Percentiles rank a stretch among this genome's conserved stretches.
These are phyloP conservation scores for Melanotaenia trifasciata DNA, from an alignment of 2,797 vertebrate genomes.

Conservation along the genomic window DNA sequence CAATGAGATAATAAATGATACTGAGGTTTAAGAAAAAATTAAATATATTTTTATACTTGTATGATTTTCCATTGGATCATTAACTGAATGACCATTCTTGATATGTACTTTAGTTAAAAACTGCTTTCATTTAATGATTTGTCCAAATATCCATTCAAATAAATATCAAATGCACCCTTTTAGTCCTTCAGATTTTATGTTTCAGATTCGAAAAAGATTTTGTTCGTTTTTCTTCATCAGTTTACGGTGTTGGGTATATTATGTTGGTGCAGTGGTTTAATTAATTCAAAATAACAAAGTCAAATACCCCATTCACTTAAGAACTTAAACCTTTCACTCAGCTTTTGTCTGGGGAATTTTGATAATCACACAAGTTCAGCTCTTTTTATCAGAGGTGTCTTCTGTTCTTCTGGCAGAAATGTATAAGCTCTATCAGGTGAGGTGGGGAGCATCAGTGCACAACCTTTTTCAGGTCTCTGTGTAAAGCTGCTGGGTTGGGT, in stretches of 20 bases:
- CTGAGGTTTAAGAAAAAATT: not conserved
- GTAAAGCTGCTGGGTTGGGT: not conserved
- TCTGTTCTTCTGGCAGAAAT: not conserved
- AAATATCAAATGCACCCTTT: not conserved
- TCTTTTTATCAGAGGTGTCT: too few species aligned
- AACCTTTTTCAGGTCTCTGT: not conserved
- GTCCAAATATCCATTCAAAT: not conserved
- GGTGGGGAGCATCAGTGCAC: not conserved
- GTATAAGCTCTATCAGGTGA: not conserved
- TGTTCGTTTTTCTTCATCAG: not conserved
- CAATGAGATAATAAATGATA: not conserved
- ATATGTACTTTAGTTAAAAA: not conserved
- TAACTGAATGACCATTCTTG: not conserved
- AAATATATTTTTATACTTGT: not conserved
- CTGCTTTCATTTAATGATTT: not conserved
- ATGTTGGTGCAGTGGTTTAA: not conserved
- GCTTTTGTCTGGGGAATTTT: not conserved
- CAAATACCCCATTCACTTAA: not conserved
- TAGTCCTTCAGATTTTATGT: not conserved
- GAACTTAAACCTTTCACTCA: not conserved
- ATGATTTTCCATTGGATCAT: not conserved
- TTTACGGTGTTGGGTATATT: not conserved
- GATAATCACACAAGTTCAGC: too few species aligned
- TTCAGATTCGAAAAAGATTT: not conserved
- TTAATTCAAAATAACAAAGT: not conserved